phyloP scores from a whole-genome alignment of 2,888 invertebrate species.

The Ditylenchus weischeri region DNA sequence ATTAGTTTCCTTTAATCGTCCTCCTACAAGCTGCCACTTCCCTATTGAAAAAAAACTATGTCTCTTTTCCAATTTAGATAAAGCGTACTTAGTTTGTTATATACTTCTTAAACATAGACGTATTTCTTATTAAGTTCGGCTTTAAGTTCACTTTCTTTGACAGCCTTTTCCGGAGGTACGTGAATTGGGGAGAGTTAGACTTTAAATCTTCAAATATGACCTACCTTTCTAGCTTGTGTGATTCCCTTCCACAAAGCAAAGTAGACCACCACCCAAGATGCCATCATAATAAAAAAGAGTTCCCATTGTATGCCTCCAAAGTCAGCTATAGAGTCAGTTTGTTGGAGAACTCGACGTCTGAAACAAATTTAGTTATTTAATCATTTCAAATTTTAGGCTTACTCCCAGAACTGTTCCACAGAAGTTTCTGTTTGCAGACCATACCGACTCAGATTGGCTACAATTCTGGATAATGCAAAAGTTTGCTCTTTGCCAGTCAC shows the following conservation, averaged over 20 bases:
- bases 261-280: slow-evolving; percentile 57
- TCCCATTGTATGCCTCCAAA: slow-evolving; percentile 59
- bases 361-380: slow-evolving; percentile 18
- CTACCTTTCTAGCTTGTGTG: slow-evolving; percentile 58
- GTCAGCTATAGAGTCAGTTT: slow-evolving; percentile 49
- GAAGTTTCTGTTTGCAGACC: slow-evolving; percentile 49
- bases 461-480: slow-evolving; percentile 27
- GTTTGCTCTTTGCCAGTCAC: slow-evolving; percentile 33
- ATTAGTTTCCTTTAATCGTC: too few species aligned
- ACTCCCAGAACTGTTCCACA: slow-evolving; percentile 59
- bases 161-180: too few species aligned
- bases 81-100: too few species aligned
- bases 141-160: too few species aligned
- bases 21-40: too few species aligned
- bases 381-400: slow-evolving; percentile 23
- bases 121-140: too few species aligned
- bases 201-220: not conserved
- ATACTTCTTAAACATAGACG: too few species aligned
- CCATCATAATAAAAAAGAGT: slow-evolving; percentile 46
- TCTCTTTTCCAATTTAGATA: too few species aligned
- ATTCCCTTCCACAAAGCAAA: slow-evolving; percentile 59
- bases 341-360: slow-evolving; percentile 53
- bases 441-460: slow-evolving; percentile 23
- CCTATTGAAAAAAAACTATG: too few species aligned
- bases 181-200: too few species aligned